A percentile compares a stretch with the other conserved stretches of the same genome.
These are phyloP conservation scores for Papilio machaon DNA, from an alignment of 1,140 invertebrate genomes.

Conservation along the genomic window DNA sequence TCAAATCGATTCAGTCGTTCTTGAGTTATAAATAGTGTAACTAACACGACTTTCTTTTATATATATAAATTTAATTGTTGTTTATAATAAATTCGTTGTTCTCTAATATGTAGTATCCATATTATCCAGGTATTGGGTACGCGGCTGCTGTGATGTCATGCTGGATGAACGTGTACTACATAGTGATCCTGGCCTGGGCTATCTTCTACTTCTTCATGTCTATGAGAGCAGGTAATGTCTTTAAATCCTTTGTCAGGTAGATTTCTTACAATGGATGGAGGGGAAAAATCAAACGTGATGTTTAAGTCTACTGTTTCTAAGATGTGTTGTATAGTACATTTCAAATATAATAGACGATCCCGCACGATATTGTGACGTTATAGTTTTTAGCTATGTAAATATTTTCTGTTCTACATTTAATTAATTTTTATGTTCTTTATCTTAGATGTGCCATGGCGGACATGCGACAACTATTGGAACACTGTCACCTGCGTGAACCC, in stretches of 20 bases:
- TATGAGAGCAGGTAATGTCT: constrained; percentile 86
- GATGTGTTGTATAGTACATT: too few species aligned
- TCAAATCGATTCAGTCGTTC: too few species aligned
- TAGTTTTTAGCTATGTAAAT: too few species aligned
- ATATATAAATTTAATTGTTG: too few species aligned
- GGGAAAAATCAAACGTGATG: constrained; percentile 41
- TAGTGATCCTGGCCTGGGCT: constrained; percentile 98
- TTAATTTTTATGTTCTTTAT: constrained; percentile 33
- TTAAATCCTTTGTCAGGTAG: background rate
- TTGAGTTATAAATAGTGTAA: too few species aligned
- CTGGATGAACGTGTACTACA: constrained; percentile 99
- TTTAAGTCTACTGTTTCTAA: background rate
- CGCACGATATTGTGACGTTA: too few species aligned
- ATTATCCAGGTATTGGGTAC: constrained; percentile 96
- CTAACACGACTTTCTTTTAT: too few species aligned
- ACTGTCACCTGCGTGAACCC: constrained; percentile 91
- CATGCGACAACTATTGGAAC: constrained; percentile 97
- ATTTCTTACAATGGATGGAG: background rate
- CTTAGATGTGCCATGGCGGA: constrained; percentile 97
- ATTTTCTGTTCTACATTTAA: too few species aligned
- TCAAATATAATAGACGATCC: too few species aligned
- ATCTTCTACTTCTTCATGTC: constrained; percentile 99
- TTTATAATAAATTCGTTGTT: background rate
- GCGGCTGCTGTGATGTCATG: constrained; percentile 99
- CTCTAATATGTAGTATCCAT: background rate